Base-by-base conservation (phyloP, 2,113 vertebrate genomes). In the Microtus montanus region DNA sequence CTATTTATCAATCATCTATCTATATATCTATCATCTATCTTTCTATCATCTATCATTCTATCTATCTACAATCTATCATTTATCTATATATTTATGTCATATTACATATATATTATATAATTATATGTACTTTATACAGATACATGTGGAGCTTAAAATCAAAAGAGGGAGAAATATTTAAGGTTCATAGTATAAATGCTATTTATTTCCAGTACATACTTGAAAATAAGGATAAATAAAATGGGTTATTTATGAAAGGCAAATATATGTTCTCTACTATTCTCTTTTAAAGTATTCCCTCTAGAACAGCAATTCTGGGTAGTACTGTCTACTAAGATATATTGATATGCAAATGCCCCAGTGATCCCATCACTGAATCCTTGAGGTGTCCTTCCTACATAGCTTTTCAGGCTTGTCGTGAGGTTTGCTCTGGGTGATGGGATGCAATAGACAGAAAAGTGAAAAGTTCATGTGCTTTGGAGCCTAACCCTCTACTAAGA, bases 171-270 rank as follows among this genome's bases (percentile, higher is more conserved):
- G 8, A 47, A 12, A 41, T 35, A 73, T 52, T 95, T 73, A 89
- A 94, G 68, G 64, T 33, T 52, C 78, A 96, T 13, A 63, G 4
- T 41, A 63, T 54, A 82, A 77, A 15, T 84, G 74, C 17, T 58
- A 58, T 58, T 58, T 58, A 58, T 58, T 58, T 58, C 54, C 54
- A 87, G 41, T 89, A 52, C n/a, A 26, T 74, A 83, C 30, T 90
- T 79, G 54, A 80, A 94, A 93, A 84, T 94, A 90, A 82, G 74
- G 68, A 89, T 82, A 70, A 91, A 78, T 87, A 83, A 63, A 79
- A 70, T 41, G 64, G 5, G 3, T 1, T 77, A 30, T 85, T 94
- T 92, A 44, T 84, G 26, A 73, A 89, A 82, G 61, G 3, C 44
- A 95, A 77, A 87, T 71, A 78, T 24, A 44, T 75, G 54, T 54